phyloP scores from a whole-genome alignment of 1,140 invertebrate species.

The Drosophila watanabei region DNA sequence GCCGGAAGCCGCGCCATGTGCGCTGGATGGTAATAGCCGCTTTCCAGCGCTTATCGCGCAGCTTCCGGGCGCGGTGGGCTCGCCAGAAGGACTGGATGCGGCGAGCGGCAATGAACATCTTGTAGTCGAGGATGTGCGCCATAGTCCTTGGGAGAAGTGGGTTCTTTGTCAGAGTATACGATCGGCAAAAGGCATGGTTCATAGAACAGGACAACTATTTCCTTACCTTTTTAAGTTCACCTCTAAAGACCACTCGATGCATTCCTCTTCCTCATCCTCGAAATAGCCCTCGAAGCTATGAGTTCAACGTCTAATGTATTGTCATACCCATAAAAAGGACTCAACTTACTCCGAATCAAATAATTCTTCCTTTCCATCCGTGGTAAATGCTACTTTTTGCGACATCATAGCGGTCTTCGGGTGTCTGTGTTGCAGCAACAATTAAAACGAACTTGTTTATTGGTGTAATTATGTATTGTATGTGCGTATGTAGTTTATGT shows the following conservation, averaged over 20 bases:
- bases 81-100: slow-evolving; percentile 54
- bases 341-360: slow-evolving; percentile 1
- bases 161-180: neutral
- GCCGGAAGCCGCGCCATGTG: slow-evolving; percentile 64
- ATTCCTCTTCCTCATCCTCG: neutral
- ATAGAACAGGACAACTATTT: neutral
- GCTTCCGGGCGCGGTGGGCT: slow-evolving; percentile 1
- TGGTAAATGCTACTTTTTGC: neutral
- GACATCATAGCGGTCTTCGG: neutral
- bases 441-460: slow-evolving; percentile 5
- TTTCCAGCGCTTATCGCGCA: neutral
- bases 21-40: slow-evolving; percentile 58
- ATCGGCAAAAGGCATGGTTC: neutral
- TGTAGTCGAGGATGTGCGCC: slow-evolving; percentile 45
- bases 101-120: slow-evolving; percentile 61
- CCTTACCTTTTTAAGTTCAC: slow-evolving; percentile 12
- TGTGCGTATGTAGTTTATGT: neutral
- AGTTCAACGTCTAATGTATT: neutral
- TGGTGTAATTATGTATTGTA: neutral
- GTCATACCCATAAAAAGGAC: neutral
- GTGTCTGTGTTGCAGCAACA: slow-evolving; percentile 39
- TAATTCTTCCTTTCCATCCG: neutral
- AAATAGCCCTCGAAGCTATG: neutral
- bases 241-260: no score
- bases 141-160: slow-evolving; percentile 18